Base-by-base conservation (phyloP, 1,140 invertebrate genomes). In the Pseudomyrmex dendroicus region DNA sequence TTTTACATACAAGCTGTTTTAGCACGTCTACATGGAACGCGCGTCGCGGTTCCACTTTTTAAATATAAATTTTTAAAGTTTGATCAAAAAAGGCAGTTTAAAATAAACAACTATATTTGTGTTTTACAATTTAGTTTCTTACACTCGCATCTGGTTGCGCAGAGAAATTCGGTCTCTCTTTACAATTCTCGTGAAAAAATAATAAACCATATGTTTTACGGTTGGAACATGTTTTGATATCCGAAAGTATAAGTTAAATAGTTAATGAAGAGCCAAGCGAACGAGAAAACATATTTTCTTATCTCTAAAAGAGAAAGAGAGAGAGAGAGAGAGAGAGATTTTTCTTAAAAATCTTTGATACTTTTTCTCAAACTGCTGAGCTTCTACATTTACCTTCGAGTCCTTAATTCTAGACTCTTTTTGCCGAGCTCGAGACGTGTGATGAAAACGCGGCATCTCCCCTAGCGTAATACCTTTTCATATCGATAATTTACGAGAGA, bases 341-440 rank as follows among this genome's bases (percentile, higher is more conserved):
- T 62, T 7, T 25, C 50, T 76, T 9, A 22, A 12, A 0, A 63
- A 44, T 9, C 66, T 35, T 44, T 20, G 10, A 57, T 63, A 82
- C 17, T 67, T 84, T 78, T 54, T 22, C 44, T n/a, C 10, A 61
- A 25, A 52, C 10, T 63, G 84, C 77, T 85, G 72, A 83, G 9
- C 74, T 68, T 52, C 52, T 57, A 17, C 12, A 56, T 80, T 76
- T 70, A 83, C 57, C 68, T 44, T 66, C 10, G 78, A 68, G 13
- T 54, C 61, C 20, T 52, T 35, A 52, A 54, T 20, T 54, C 54
- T 52, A 73, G 10, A 54, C 59, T 22, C 61, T 46, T 35, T 70
- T n/a, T 52, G 50, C 8, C 59, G 7, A 25, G 17, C 67, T 44
- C 48, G 56, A 35, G 35, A 62, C 20, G 35, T 25, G 54, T 52